A percentile compares a stretch with the other conserved stretches of the same genome.
Evolutionary conservation across 2,797 vertebrate species (phyloP).

Genomic region (Ataeniobius toweri): DNA sequence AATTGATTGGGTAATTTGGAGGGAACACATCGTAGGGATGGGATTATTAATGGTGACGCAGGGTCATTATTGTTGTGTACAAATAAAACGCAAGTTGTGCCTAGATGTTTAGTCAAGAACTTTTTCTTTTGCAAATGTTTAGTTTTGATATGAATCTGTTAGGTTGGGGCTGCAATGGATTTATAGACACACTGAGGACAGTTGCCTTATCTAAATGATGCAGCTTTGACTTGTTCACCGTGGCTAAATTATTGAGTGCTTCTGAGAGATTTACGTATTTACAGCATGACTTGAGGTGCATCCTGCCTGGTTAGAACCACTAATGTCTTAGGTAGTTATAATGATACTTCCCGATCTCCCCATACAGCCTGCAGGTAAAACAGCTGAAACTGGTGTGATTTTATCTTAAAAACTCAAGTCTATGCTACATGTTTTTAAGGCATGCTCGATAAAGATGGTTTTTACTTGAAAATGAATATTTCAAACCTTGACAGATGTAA

Average conservation of each 20-base stretch:
- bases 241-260: conserved; percentile 64
- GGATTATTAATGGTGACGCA: conserved; percentile 60
- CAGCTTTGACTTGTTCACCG: conserved; percentile 47
- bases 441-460: conserved; percentile 25
- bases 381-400: conserved; percentile 29
- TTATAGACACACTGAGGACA: conserved; percentile 31
- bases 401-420: conserved; percentile 44
- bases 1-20: conserved; percentile 56
- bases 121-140: conserved; percentile 32
- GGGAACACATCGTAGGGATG: conserved; percentile 38
- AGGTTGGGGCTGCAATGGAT: conserved; percentile 32
- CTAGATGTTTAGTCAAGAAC: conserved; percentile 56
- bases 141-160: conserved; percentile 24
- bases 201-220: conserved; percentile 38
- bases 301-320: conserved; percentile 65
- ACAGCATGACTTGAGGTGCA: conserved; percentile 57
- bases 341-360: conserved; percentile 43
- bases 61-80: conserved; percentile 57
- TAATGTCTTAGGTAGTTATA: conserved; percentile 61
- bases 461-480: conserved; percentile 41
- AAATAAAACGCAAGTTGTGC: conserved; percentile 58
- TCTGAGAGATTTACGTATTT: conserved; percentile 60
- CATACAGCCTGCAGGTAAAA: conserved; percentile 34
- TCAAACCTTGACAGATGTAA: conserved; percentile 52
- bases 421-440: conserved; percentile 45